Conservation (phyloP, 2,888 invertebrate genomes). For the Marronus borbonicus region DNA sequence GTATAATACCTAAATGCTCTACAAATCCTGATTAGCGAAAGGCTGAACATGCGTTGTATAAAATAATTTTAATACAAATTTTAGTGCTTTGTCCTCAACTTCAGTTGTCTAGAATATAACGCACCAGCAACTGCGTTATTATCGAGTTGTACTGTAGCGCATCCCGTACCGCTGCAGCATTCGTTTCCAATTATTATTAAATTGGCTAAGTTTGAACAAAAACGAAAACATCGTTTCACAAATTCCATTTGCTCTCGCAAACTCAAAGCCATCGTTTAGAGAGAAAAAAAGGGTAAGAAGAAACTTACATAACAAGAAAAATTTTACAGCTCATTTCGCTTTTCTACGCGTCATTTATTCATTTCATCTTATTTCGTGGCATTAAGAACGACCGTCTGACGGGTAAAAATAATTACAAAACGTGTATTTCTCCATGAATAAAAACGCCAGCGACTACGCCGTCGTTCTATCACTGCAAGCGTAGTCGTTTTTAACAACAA, state of each 20-base stretch:
- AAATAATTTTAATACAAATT: too few relatives aligned
- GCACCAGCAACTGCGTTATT: too few relatives aligned
- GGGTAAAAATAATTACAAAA: conserved; percentile 32
- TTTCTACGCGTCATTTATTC: conserved; percentile 34
- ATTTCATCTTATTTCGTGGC: conserved; percentile 22
- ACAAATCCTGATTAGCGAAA: too few relatives aligned
- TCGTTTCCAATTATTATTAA: neutral
- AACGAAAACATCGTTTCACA: neutral
- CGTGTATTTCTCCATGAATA: conserved; percentile 18
- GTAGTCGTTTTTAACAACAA: neutral
- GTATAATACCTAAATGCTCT: too few relatives aligned
- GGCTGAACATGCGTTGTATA: too few relatives aligned
- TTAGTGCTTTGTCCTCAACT: too few relatives aligned
- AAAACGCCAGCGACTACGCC: neutral
- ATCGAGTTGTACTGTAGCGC: too few relatives aligned
- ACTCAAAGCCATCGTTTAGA: neutral
- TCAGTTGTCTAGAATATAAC: too few relatives aligned
- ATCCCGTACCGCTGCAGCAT: too few relatives aligned
- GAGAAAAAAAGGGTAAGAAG: neutral
- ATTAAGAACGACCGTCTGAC: conserved; percentile 25
- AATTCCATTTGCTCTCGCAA: conserved; percentile 11
- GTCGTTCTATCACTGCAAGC: neutral
- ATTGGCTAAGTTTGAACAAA: neutral
- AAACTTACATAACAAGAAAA: conserved; percentile 26
- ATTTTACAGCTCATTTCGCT: conserved; percentile 37